A percentile compares a stretch with the other conserved stretches of the same genome.
phyloP scores from a whole-genome alignment of 2,113 vertebrate species.

The Corythoichthys intestinalis region DNA sequence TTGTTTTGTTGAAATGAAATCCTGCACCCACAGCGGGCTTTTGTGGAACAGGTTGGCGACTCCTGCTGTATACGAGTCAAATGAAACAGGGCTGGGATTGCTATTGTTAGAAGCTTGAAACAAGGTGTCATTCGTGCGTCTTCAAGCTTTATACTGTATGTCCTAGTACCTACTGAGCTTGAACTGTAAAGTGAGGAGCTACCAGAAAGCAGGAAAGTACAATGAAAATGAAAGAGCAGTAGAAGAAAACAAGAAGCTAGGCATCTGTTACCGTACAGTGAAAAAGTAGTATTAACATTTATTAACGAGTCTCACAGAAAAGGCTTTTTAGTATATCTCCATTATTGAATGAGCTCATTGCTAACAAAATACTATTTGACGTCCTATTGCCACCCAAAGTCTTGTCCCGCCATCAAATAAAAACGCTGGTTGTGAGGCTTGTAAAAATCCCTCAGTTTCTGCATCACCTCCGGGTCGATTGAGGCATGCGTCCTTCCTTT shows the following conservation, averaged over 20 bases:
- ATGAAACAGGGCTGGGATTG: too few species aligned
- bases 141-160: neutral
- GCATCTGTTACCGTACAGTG: neutral
- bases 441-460: conserved; percentile 74
- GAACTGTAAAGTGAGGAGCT: too few species aligned
- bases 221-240: too few species aligned
- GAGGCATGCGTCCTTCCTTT: conserved; percentile 73
- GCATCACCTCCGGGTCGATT: conserved; percentile 66
- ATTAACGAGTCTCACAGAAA: neutral
- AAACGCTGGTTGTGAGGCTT: conserved; percentile 73
- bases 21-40: too few species aligned
- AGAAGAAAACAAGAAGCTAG: too few species aligned
- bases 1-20: too few species aligned
- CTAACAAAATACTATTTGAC: conserved; percentile 3
- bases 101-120: too few species aligned
- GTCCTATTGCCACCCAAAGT: conserved; percentile 76
- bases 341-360: neutral
- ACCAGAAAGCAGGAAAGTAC: too few species aligned
- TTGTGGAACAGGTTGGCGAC: too few species aligned
- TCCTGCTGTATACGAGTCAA: too few species aligned
- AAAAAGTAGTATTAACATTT: neutral
- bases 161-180: neutral
- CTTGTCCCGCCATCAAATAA: conserved; percentile 73
- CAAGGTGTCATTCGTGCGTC: too few species aligned
- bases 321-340: neutral